phyloP scores from a whole-genome alignment of 1,140 invertebrate genomes.

The Trypoxylus dichotomus region DNA sequence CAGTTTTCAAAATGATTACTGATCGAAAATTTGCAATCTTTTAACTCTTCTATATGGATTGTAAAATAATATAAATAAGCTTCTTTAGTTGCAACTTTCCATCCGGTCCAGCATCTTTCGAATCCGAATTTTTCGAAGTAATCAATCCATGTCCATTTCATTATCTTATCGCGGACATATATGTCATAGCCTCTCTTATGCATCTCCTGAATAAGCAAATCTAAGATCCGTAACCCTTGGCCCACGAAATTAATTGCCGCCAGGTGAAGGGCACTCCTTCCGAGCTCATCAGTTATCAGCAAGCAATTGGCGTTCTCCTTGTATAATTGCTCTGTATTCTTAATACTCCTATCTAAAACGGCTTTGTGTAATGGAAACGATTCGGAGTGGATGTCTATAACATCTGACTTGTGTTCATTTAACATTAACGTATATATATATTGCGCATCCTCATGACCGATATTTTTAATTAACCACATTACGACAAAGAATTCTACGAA shows the following conservation, averaged over 20 bases:
- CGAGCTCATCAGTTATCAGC: too few species aligned
- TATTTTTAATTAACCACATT: neutral
- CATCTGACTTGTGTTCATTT: neutral
- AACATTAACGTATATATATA: neutral
- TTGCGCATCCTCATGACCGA: neutral
- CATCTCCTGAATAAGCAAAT: neutral
- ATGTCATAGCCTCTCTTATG: neutral
- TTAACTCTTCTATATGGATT: neutral
- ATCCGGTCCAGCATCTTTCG: neutral
- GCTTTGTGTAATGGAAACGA: too few species aligned
- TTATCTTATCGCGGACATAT: neutral
- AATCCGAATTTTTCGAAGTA: neutral
- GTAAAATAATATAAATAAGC: neutral
- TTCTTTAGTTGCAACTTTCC: neutral
- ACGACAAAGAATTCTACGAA: neutral
- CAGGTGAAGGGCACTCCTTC: too few species aligned
- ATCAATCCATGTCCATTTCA: neutral
- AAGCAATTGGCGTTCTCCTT: too few species aligned
- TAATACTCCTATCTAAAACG: too few species aligned
- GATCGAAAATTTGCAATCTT: neutral
- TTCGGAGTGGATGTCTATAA: neutral
- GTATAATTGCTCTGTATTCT: too few species aligned
- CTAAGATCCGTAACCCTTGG: too few species aligned
- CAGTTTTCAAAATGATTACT: neutral
- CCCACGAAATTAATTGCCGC: too few species aligned